phyloP scores from a whole-genome alignment of 1,140 invertebrate genomes.

The Microplitis mediator region DNA sequence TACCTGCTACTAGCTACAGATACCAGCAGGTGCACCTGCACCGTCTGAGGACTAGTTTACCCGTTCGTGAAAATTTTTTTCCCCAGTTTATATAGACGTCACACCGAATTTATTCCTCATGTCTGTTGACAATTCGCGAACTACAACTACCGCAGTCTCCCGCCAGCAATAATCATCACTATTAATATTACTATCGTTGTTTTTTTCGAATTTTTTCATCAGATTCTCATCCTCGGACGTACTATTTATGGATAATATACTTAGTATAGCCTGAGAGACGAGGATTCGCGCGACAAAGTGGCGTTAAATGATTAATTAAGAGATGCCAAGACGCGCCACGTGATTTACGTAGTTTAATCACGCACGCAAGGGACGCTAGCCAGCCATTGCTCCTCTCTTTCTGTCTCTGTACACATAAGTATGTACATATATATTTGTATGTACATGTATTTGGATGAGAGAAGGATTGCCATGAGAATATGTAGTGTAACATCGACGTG shows the following conservation, averaged over 20 bases:
- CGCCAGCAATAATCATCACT: too few species aligned
- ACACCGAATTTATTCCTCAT: not conserved
- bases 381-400: slow-evolving; percentile 3
- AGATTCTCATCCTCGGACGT: not conserved
- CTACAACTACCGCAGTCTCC: too few species aligned
- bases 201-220: too few species aligned
- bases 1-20: slow-evolving; percentile 13
- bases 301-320: slow-evolving; percentile 37
- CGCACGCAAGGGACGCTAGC: slow-evolving; percentile 19
- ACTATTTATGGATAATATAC: too few species aligned
- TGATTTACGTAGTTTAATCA: slow-evolving; percentile 31
- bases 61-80: too few species aligned
- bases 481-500: not conserved
- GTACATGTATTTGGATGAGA: not conserved
- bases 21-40: slow-evolving; percentile 12
- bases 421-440: slow-evolving; percentile 2
- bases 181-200: too few species aligned
- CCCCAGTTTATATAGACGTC: slow-evolving; percentile 20
- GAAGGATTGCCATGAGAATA: too few species aligned
- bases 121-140: too few species aligned
- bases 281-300: slow-evolving; percentile 31
- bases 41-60: not conserved
- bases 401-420: not conserved
- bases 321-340: slow-evolving; percentile 15
- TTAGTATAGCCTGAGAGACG: not conserved